These are phyloP conservation scores for Phengaris alcon DNA, from an alignment of 2,888 invertebrate species.

Conservation along the genomic window DNA sequence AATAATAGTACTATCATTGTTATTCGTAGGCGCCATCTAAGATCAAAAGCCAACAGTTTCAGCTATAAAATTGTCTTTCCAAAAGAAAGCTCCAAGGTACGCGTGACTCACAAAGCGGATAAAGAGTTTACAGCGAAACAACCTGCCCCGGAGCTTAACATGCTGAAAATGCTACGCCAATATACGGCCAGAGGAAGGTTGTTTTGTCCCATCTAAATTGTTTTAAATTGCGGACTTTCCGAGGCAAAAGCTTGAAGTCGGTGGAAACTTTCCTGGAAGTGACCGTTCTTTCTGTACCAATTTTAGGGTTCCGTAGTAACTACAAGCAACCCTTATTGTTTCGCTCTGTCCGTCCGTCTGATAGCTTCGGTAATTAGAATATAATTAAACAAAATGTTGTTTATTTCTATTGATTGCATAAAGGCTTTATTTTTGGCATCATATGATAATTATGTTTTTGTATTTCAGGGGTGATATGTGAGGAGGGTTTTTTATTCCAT, in stretches of 20 bases:
- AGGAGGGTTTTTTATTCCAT: too few species aligned
- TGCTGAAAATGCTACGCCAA: slow-evolving; percentile 20
- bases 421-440: too few species aligned
- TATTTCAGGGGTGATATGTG: too few species aligned
- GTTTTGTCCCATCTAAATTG: neutral
- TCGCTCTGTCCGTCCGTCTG: too few species aligned
- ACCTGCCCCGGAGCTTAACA: slow-evolving; percentile 2
- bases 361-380: too few species aligned
- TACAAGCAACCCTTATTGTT: too few species aligned
- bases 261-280: neutral
- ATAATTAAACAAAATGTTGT: too few species aligned
- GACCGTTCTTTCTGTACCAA: neutral
- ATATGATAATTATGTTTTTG: too few species aligned
- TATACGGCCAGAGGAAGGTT: neutral
- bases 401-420: too few species aligned
- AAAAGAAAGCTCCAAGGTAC: neutral
- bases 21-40: too few species aligned
- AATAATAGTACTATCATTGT: too few species aligned
- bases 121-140: slow-evolving; percentile 2
- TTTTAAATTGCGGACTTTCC: neutral
- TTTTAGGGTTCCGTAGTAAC: too few species aligned
- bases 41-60: neutral
- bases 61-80: neutral
- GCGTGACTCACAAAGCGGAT: slow-evolving; percentile 15
- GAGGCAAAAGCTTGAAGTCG: neutral